These are phyloP conservation scores for Thymelicus acteon DNA, from an alignment of 2,888 invertebrate genomes.

Conservation along the genomic window DNA sequence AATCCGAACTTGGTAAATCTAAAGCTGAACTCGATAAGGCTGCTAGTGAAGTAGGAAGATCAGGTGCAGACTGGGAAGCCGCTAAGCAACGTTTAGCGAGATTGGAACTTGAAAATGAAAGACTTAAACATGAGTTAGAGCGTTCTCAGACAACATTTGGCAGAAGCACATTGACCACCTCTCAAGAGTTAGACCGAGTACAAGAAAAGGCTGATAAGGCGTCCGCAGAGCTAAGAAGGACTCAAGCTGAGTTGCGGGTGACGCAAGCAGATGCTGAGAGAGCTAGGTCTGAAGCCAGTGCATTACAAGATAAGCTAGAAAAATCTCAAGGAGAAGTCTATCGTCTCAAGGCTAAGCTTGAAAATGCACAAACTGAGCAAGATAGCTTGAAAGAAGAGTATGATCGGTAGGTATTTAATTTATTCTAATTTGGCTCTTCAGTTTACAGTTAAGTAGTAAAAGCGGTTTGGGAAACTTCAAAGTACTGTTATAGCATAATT, in stretches of 20 bases:
- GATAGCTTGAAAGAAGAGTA: slow-evolving; percentile 96
- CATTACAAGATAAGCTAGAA: slow-evolving; percentile 95
- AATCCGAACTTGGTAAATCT: slow-evolving; percentile 96
- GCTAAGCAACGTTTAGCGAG: slow-evolving; percentile 93
- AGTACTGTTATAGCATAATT: background rate
- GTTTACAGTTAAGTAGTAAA: background rate
- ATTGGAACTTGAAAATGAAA: slow-evolving; percentile 95
- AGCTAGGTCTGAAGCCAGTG: slow-evolving; percentile 92
- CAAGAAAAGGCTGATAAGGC: slow-evolving; percentile 95
- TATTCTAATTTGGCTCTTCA: background rate
- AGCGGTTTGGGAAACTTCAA: background rate
- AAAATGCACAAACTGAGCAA: slow-evolving; percentile 97
- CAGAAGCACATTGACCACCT: slow-evolving; percentile 91
- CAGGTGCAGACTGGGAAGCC: slow-evolving; percentile 95
- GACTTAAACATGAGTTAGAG: slow-evolving; percentile 93
- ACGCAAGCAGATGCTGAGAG: slow-evolving; percentile 96
- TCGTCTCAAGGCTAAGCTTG: slow-evolving; percentile 95
- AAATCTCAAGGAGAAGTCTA: slow-evolving; percentile 98
- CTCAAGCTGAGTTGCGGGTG: slow-evolving; percentile 95
- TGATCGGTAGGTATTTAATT: slow-evolving; percentile 84
- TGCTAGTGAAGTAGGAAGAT: slow-evolving; percentile 94
- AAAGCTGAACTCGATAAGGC: slow-evolving; percentile 97
- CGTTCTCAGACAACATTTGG: slow-evolving; percentile 93
- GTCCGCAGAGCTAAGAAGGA: slow-evolving; percentile 92
- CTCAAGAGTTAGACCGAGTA: slow-evolving; percentile 92